These are phyloP conservation scores for Agonopterix subpropinquella DNA, from an alignment of 2,888 invertebrate genomes.

Conservation along the genomic window DNA sequence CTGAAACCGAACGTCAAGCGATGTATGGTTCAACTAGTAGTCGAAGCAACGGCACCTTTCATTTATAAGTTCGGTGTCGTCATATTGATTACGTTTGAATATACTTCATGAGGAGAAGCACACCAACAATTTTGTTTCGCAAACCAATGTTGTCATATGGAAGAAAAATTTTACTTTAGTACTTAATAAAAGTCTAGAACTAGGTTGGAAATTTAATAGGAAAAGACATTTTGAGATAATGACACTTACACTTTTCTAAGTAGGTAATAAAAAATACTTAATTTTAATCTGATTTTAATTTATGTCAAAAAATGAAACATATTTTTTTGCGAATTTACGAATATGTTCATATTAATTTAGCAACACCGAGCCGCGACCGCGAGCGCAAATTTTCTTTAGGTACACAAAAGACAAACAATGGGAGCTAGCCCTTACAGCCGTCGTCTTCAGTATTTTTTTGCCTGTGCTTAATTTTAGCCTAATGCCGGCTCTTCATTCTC, in stretches of 20 bases:
- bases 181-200: not conserved
- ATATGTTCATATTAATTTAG: too few species aligned
- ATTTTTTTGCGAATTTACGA: too few species aligned
- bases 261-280: too few species aligned
- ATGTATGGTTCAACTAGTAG: slow-evolving; percentile 52
- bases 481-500: too few species aligned
- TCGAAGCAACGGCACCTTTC: slow-evolving; percentile 48
- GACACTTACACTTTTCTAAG: not conserved
- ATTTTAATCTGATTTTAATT: too few species aligned
- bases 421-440: too few species aligned
- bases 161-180: not conserved
- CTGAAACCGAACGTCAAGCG: slow-evolving; percentile 71
- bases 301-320: too few species aligned
- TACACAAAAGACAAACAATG: too few species aligned
- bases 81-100: slow-evolving; percentile 58
- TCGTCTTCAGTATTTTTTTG: too few species aligned
- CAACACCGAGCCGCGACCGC: too few species aligned
- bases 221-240: slow-evolving; percentile 4
- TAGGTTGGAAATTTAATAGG: not conserved
- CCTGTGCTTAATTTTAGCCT: too few species aligned
- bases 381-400: too few species aligned
- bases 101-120: slow-evolving; percentile 22
- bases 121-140: slow-evolving; percentile 42
- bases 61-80: slow-evolving; percentile 72
- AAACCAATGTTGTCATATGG: slow-evolving; percentile 29